Evolutionary conservation across 1,140 invertebrate species (phyloP), one percentile per base, ranked within the genome.

Genomic region (Scaptomyza graminum): DNA sequence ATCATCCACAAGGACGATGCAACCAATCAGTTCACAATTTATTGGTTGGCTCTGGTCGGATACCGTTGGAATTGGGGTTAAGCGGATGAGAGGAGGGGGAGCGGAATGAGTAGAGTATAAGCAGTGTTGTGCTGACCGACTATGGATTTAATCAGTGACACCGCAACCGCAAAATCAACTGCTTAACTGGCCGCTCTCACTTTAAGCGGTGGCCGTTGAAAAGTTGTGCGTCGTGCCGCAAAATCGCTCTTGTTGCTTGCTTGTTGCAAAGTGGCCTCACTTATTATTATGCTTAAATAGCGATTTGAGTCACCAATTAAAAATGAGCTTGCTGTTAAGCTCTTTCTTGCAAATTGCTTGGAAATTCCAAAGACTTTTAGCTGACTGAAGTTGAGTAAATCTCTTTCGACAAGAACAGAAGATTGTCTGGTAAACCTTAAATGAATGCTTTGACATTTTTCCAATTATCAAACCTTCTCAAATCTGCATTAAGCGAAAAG

Each of bases 111-210:
- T 41, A 5, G 37, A 34, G 37, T 9, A 1, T 22, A 22, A 22
- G 31, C n/a, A 25, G 16, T 39, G 47, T 46, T 37, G 61, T 41
- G 22, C 49, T 46, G 44, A 41, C 25, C 37, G 34, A 50, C 62
- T 72, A 71, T 62, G 52, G 78, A 71, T 87, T 85, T 70, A 85
- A 85, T 85, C 82, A 85, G 52, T 76, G 65, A 51, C 37, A 62
- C 54, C 46, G 46, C 63, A 72, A 78, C 74, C 82, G 61, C 83
- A 82, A 67, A 65, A 79, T 76, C 68, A 76, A 68, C 70, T 74
- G 70, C 65, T 74, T 61, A 74, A 74, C 56, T 68, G 64, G 43
- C 57, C 44, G 34, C 41, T 55, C 41, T 55, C 52, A 46, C 49
- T 44, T 47, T 25, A 52, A 49, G 51, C 31, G 43, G 28, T 55